Evolutionary conservation across 2,113 vertebrate genomes (phyloP), one percentile per base, ranked within the genome.

Genomic region (Mus pahari): DNA sequence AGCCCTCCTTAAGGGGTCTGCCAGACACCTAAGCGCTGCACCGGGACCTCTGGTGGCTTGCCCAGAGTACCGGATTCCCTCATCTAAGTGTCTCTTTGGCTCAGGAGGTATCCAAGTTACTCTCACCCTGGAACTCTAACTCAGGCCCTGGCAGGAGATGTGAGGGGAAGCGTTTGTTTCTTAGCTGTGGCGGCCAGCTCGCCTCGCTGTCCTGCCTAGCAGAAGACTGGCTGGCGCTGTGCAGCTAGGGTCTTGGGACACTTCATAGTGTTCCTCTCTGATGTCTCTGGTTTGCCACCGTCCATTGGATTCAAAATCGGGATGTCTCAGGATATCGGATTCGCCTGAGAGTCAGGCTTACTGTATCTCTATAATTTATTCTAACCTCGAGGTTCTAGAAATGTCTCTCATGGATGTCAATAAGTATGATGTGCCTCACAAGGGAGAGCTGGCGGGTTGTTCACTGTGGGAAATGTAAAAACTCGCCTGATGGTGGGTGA

Each of bases 1-100:
- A 71, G 48, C 93, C 84, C 70, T 97, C 97, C 92, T 19, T 92
- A 94, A 68, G 93, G 92, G 48, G 86, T 95, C 97, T 97, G 90
- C 93, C 91, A 89, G 73, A 60, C 68, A 53, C 94, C 24, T 71
- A 82, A 36, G 13, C 7, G 60, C 36, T 58, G 90, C 95, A 94
- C 90, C 62, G 73, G 86, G 70, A 91, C 90, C 96, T 62, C 31
- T 36, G 31, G 26, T 20, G 64, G 31, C 45, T n/a, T 19, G n/a
- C 20, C 17, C 2, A 36, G 31, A 7, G 24, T 45, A 77, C 73
- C 50, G 66, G 79, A 94, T 83, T 89, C 96, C 19, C 36, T 13
- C 89, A 71, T 12, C 2, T 36, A 48, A 33, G 92, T 19, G 87
- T 94, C 64, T 96, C 79, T 91, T 87, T 78, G 86, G 96, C n/a